Conservation (phyloP, 2,888 invertebrate species). For the Calephelis perditalis region DNA sequence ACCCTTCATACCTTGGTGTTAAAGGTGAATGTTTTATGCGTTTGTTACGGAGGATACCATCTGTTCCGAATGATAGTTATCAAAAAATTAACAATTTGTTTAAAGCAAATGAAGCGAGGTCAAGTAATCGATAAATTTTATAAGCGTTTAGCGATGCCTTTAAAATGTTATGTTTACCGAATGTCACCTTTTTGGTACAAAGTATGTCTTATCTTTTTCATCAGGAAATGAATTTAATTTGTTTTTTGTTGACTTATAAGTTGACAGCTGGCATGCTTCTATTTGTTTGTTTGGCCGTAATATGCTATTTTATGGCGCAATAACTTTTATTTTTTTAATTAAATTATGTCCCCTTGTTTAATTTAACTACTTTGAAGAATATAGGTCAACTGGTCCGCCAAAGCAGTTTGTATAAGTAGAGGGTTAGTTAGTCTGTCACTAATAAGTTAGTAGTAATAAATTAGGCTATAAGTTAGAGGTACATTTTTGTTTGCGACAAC, state of each 20-base stretch:
- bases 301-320: no score
- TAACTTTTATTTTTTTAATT: no score
- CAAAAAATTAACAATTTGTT: constrained; percentile 79
- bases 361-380: no score
- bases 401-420: no score
- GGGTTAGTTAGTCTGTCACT: no score
- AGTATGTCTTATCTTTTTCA: constrained; percentile 61
- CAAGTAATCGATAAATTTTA: constrained; percentile 70
- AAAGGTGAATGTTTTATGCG: constrained; percentile 32
- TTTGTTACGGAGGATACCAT: constrained; percentile 48
- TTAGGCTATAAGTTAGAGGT: no score
- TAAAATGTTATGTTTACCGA: constrained; percentile 65
- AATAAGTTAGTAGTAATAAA: no score
- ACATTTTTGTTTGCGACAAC: no score
- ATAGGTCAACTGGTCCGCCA: no score
- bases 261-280: constrained; percentile 45
- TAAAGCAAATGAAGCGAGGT: constrained; percentile 75
- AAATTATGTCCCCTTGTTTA: no score
- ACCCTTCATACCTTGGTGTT: constrained; percentile 21
- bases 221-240: constrained; percentile 53
- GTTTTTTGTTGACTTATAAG: constrained; percentile 41
- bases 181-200: constrained; percentile 68
- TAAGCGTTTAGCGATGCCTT: constrained; percentile 61
- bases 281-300: background rate
- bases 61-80: constrained; percentile 75